phyloP scores from a whole-genome alignment of 2,113 vertebrate genomes.

The Ursus arctos region DNA sequence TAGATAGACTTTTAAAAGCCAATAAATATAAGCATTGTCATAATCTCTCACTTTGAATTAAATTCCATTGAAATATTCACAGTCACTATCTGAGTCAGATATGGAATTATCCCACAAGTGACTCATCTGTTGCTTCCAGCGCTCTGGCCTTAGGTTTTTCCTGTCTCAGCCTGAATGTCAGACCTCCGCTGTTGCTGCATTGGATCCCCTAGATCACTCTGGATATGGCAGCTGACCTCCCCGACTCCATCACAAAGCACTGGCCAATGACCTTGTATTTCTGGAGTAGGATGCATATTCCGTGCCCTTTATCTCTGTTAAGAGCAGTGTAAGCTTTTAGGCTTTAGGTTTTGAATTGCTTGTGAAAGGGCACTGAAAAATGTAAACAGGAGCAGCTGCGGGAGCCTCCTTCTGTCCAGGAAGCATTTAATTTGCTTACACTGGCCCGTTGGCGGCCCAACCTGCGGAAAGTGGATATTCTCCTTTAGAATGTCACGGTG shows the following conservation, averaged over 20 bases:
- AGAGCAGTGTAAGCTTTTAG: neutral
- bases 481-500: conserved; percentile 54
- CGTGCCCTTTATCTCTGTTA: neutral
- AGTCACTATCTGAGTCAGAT: neutral
- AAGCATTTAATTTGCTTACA: conserved; percentile 31
- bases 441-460: neutral
- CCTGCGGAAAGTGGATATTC: conserved; percentile 24
- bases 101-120: neutral
- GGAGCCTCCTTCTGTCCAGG: neutral
- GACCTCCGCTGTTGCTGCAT: accelerated
- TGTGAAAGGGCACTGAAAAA: neutral
- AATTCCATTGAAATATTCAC: neutral
- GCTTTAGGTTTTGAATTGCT: neutral
- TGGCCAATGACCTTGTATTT: too few species aligned
- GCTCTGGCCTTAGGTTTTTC: neutral
- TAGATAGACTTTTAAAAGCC: neutral
- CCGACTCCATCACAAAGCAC: neutral
- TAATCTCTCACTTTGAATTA: neutral
- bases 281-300: neutral
- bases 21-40: neutral
- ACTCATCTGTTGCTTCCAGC: neutral
- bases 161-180: neutral
- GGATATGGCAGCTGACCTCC: neutral
- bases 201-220: neutral
- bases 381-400: neutral